phyloP scores from a whole-genome alignment of 2,113 vertebrate genomes.

The Saguinus imperator region DNA sequence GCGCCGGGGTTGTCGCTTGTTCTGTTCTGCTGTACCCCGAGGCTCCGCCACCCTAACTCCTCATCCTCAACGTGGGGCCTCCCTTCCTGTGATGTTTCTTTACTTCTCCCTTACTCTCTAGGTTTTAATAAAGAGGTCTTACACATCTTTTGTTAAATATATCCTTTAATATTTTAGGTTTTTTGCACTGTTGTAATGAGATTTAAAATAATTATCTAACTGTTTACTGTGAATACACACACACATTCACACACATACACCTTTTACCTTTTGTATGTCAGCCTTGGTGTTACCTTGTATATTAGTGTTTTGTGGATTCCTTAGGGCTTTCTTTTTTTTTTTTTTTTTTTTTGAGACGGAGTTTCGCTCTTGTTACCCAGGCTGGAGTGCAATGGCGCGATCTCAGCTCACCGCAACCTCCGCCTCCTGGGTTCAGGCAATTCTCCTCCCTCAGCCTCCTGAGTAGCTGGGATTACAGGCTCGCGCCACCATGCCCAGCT shows the following conservation, averaged over 20 bases:
- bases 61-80: background rate
- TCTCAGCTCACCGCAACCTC: too few species aligned
- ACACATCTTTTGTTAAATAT: background rate
- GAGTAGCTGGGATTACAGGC: too few species aligned
- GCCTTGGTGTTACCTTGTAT: background rate
- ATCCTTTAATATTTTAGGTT: background rate
- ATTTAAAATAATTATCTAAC: background rate
- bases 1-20: rapidly evolving
- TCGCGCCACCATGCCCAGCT: too few species aligned
- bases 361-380: too few species aligned
- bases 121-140: background rate
- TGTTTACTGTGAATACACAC: background rate
- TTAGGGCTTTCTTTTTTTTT: background rate
- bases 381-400: too few species aligned
- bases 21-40: background rate
- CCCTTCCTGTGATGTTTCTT: background rate
- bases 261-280: too few species aligned
- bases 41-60: too few species aligned
- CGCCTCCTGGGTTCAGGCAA: too few species aligned
- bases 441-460: too few species aligned
- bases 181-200: background rate
- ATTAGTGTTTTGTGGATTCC: background rate
- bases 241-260: too few species aligned
- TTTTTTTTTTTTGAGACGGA: too few species aligned
- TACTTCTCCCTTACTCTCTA: background rate